Evolutionary conservation across 2,888 invertebrate genomes (phyloP), one percentile per base, ranked within the genome.

Genomic region (Ditylenchus weischeri): DNA sequence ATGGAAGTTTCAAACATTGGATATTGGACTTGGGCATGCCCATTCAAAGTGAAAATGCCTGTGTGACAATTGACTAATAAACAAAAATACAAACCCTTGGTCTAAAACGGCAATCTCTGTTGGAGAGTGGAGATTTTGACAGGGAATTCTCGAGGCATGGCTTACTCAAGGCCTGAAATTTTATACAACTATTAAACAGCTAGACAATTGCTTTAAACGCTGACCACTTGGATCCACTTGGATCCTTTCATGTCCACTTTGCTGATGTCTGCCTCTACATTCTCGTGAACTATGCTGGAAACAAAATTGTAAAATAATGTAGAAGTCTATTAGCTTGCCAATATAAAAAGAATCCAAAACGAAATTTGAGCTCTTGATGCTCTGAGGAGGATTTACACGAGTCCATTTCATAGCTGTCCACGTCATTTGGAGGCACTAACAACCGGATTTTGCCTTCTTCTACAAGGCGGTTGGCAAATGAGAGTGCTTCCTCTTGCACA

Each of bases 261-360:
- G 43, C 29, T 47, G 21, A 74, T 49, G 62, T 71, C 72, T 10
- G 21, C 4, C 11, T 74, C 57, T 23, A 54, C 50, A 10, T 57
- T 38, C 15, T 60, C 72, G 0, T 70, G 70, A 43, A 67, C 65
- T 18, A 66, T 66, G 60, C 65, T 57, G 63, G 51, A 66, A 15
- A 15, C 8, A 6, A 43, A 1, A 43, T 13, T 13, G 3, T 13
- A 1, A 43, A 8, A 15, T 2, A 43, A 43, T 3, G 1, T 10
- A 43, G 43, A 43, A 43, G 43, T 43, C 29, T 8, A 15, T 3
- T 2, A 21, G 90, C 87, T 71, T 95, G 89, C 81, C 90, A 90
- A 83, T 93, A 96, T 79, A 96, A 88, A 83, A 91, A 93, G 85
- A 94, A 95, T 0, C 96, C 96, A 69, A 90, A 88, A 59, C 91